Evolutionary conservation across 1,140 invertebrate species (phyloP).

Genomic region (Nephila pilipes): DNA sequence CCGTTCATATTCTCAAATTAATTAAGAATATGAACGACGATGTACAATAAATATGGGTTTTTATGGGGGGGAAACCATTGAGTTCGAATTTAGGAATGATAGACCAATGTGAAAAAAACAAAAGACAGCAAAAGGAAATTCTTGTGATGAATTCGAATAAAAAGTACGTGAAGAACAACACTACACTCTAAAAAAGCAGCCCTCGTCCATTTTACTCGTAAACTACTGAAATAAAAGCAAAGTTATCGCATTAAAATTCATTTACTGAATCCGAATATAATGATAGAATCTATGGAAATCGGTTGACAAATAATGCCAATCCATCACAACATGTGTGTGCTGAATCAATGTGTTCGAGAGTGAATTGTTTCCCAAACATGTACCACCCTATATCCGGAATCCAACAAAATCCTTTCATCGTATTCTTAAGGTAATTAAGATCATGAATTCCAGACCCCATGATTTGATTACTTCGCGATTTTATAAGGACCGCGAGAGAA

Average conservation of each 20-base stretch:
- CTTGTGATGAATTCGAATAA: no score
- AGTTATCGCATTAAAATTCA: background rate
- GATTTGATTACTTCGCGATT: background rate
- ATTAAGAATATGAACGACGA: background rate
- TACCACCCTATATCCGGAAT: no score
- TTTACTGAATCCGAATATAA: background rate
- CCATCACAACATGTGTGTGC: background rate
- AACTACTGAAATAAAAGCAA: background rate
- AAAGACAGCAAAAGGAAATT: no score
- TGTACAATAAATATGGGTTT: no score
- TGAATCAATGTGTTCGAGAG: no score
- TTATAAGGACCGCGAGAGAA: background rate
- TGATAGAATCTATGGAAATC: background rate
- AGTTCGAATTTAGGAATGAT: no score
- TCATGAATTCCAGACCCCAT: background rate
- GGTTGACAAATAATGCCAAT: background rate
- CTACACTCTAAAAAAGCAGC: background rate
- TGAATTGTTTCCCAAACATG: no score
- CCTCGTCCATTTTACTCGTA: no score
- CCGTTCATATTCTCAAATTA: background rate
- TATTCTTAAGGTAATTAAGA: conserved; percentile 24
- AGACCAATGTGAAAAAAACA: no score
- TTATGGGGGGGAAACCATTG: no score
- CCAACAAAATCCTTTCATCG: background rate
- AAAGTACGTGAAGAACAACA: no score